Evolutionary conservation across 64 coral and sea anemone genomes (phyloP), one percentile per base, ranked within the genome.

Genomic region (Montipora sp.): DNA sequence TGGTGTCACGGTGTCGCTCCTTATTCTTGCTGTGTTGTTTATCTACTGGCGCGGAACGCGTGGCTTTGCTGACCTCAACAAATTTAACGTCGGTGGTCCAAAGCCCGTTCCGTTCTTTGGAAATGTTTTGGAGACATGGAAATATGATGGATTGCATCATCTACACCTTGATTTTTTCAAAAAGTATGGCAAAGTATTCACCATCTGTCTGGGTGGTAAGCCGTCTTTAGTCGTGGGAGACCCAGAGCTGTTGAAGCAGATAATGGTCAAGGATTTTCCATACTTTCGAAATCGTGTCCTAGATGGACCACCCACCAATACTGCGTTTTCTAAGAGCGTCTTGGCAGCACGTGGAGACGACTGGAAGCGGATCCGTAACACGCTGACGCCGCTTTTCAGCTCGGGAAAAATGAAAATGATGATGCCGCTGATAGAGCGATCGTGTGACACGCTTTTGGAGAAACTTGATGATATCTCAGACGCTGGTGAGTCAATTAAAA

Each of bases 111-210:
- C 84, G 18, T 95, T 87, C 74, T 59, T 95, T 78, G 94, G 84
- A 14, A 95, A 92, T 73, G 23, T 95, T 27, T 78, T 85, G 18
- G 94, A 95, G 14, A 3, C 77, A 7, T 63, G 7, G 51, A 95
- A 89, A 63, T 73, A 73, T 36, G 78, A 73, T 77, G 94, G 90
- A 46, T 8, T 89, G 5, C 89, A 95, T 80, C 43, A 49, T 36
- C 53, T 84, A 43, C 51, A 81, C 4, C 21, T 95, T 6, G 24
- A 88, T 5, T 88, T 74, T 43, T 15, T 65, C n/a, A 92, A 95
- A 65, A 89, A 92, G 18, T 95, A 95, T 55, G 94, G 94, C 18
- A 95, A 92, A 68, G 72, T 92, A 5, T 95, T 89, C 51, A 77
- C 81, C 19, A 7, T 88, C 10, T 92, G 84, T 77, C 15, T 84